These are phyloP conservation scores for Dioctria linearis DNA, from an alignment of 2,888 invertebrate species.

Conservation along the genomic window DNA sequence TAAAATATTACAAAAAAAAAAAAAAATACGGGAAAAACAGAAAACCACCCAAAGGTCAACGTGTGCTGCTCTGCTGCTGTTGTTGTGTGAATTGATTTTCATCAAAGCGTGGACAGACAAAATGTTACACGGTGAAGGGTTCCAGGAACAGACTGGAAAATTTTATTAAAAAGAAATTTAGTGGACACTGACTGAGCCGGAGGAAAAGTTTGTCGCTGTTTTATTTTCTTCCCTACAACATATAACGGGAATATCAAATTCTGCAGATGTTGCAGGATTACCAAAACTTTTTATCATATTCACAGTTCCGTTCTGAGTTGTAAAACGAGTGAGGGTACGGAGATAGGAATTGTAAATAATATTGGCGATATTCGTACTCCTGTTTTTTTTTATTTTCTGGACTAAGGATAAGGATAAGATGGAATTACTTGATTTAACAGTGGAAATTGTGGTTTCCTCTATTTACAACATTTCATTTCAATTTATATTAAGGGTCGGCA, in stretches of 20 bases:
- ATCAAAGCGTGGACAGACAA: conserved; percentile 47
- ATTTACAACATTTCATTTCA: no score
- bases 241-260: conserved; percentile 41
- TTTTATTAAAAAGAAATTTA: conserved; percentile 56
- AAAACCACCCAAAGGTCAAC: conserved; percentile 33
- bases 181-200: conserved; percentile 19
- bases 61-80: not conserved
- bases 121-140: conserved; percentile 51
- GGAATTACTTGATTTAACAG: no score
- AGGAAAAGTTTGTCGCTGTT: conserved; percentile 34
- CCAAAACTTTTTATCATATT: conserved; percentile 49
- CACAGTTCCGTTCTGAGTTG: conserved; percentile 6
- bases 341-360: conserved; percentile 31
- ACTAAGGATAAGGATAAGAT: no score
- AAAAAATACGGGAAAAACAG: conserved; percentile 11
- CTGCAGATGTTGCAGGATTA: conserved; percentile 45
- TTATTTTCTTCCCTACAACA: conserved; percentile 14
- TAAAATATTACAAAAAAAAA: not conserved
- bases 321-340: not conserved
- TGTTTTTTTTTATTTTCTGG: no score
- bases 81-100: conserved; percentile 52
- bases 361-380: not conserved
- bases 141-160: conserved; percentile 34
- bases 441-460: no score
- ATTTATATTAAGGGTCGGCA: no score